These are phyloP conservation scores for Cercocebus atys DNA, from an alignment of 2,113 vertebrate species.

Conservation along the genomic window DNA sequence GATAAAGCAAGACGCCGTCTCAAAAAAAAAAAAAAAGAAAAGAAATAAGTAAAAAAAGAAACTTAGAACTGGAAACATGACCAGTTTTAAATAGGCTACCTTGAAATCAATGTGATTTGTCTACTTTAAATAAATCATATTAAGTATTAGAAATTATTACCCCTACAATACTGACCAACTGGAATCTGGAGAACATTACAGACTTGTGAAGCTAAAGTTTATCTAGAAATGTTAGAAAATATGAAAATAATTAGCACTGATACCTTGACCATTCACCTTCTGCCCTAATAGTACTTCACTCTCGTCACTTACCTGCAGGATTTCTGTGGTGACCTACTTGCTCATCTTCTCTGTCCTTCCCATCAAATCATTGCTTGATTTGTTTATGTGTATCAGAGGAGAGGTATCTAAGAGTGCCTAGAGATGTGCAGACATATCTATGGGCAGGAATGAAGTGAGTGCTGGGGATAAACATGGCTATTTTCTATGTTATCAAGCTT, in stretches of 20 bases:
- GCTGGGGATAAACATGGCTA: not conserved
- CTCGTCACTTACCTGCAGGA: not conserved
- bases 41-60: constrained; percentile 32
- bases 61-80: not conserved
- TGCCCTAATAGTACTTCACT: not conserved
- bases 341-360: not conserved
- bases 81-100: constrained; percentile 1
- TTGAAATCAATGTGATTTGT: not conserved
- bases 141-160: not conserved
- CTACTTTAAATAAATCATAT: not conserved
- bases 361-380: not conserved
- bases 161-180: not conserved
- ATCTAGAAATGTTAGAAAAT: not conserved
- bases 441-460: not conserved
- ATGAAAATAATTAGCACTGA: not conserved
- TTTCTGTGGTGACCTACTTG: not conserved
- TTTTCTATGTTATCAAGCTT: not conserved
- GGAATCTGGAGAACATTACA: not conserved
- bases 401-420: not conserved
- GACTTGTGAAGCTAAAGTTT: not conserved
- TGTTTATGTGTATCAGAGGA: not conserved
- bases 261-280: not conserved
- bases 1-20: no score
- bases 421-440: not conserved
- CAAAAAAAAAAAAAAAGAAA: no score